phyloP scores from a whole-genome alignment of 2,797 vertebrate species.

The Gastrophryne carolinensis region DNA sequence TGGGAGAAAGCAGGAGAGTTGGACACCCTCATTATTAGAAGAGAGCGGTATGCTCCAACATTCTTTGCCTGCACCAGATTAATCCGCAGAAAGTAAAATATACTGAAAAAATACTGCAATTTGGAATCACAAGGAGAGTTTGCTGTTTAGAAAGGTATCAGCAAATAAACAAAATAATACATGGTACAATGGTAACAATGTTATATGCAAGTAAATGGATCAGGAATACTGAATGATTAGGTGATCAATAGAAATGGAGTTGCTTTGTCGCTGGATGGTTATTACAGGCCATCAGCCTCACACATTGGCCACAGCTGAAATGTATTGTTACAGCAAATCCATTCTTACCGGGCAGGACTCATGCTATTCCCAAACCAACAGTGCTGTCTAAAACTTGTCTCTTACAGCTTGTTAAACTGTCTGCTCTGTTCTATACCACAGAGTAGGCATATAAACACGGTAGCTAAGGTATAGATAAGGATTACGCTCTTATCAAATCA shows the following conservation, averaged over 20 bases:
- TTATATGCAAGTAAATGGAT: background rate
- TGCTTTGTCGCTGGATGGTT: background rate
- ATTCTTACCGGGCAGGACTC: background rate
- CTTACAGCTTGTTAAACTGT: constrained; percentile 49
- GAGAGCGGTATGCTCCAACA: background rate
- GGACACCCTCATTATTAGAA: constrained; percentile 34
- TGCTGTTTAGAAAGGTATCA: background rate
- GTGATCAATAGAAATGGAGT: constrained; percentile 1
- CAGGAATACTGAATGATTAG: background rate
- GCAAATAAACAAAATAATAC: background rate
- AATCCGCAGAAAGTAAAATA: too few relatives aligned
- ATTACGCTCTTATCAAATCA: constrained; percentile 30
- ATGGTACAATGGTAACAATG: background rate
- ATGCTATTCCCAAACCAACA: constrained; percentile 42
- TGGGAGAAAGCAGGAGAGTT: constrained; percentile 12
- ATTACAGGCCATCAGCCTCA: background rate
- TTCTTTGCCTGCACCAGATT: too few relatives aligned
- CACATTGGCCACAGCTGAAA: background rate
- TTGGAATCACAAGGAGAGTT: background rate
- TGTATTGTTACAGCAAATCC: background rate
- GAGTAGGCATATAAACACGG: constrained; percentile 35
- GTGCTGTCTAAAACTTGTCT: constrained; percentile 48
- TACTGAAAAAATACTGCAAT: too few relatives aligned
- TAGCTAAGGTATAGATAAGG: constrained; percentile 40
- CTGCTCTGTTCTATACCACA: constrained; percentile 26